Conservation (phyloP, 1,140 invertebrate species). For the Temnothorax nylanderi region DNA sequence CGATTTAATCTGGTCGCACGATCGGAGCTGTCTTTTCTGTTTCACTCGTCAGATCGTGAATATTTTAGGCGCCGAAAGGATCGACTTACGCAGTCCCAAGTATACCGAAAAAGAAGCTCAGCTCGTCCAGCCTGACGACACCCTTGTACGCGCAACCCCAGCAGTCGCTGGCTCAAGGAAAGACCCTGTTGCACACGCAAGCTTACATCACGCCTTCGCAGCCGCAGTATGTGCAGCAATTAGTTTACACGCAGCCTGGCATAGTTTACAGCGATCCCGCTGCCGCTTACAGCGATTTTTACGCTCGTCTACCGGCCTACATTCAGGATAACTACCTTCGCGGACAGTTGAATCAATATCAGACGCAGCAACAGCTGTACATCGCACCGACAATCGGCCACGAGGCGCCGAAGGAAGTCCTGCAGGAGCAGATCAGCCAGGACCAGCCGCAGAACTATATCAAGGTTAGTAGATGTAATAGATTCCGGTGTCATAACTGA, state of each 20-base stretch:
- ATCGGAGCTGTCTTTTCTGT: neutral
- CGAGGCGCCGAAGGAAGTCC: slow-evolving; percentile 76
- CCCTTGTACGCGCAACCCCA: slow-evolving; percentile 57
- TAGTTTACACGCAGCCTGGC: slow-evolving; percentile 77
- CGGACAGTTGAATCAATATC: slow-evolving; percentile 71
- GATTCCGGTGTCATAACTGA: neutral
- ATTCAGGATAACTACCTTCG: slow-evolving; percentile 78
- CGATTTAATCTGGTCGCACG: neutral
- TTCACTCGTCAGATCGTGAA: neutral
- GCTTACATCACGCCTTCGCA: slow-evolving; percentile 72
- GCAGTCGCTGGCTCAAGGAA: slow-evolving; percentile 53
- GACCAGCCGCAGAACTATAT: slow-evolving; percentile 71
- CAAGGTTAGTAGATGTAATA: slow-evolving; percentile 65
- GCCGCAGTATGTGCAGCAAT: slow-evolving; percentile 74
- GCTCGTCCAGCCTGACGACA: neutral
- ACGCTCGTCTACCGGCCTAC: slow-evolving; percentile 73
- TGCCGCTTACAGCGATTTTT: slow-evolving; percentile 76
- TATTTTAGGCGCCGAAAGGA: slow-evolving; percentile 53
- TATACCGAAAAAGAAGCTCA: slow-evolving; percentile 52
- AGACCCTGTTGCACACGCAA: slow-evolving; percentile 72
- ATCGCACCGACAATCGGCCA: slow-evolving; percentile 67
- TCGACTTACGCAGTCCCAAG: slow-evolving; percentile 29
- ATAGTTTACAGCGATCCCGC: slow-evolving; percentile 75
- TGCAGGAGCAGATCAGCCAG: slow-evolving; percentile 74
- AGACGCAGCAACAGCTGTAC: slow-evolving; percentile 72